These are phyloP conservation scores for Brachionus plicatilis DNA, from an alignment of 1,140 invertebrate genomes.

Conservation along the genomic window DNA sequence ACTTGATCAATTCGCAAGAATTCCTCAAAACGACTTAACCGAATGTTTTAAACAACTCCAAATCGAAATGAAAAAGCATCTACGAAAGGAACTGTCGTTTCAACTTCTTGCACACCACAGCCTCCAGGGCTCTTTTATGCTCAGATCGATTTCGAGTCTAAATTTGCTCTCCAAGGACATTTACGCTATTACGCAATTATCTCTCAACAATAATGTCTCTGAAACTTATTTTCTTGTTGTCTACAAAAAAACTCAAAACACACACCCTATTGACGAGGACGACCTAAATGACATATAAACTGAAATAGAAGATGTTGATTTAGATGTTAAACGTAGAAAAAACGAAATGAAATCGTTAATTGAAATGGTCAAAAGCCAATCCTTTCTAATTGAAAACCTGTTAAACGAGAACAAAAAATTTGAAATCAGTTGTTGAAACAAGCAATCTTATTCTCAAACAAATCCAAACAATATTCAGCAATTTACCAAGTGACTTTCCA, in stretches of 20 bases:
- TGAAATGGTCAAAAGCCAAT: not conserved
- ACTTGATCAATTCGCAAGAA: not conserved
- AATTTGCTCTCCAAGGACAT: not conserved
- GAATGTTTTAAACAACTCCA: no score
- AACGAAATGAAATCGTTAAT: not conserved
- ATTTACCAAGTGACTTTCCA: no score
- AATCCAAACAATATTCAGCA: no score
- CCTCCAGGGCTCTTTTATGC: no score
- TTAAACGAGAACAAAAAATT: not conserved
- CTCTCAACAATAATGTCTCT: not conserved
- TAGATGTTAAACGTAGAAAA: not conserved
- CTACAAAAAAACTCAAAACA: not conserved
- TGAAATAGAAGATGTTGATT: not conserved
- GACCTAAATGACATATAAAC: not conserved
- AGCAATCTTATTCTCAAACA: no score
- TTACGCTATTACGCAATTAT: not conserved
- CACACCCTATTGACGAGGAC: not conserved
- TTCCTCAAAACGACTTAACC: not conserved
- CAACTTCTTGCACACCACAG: no score
- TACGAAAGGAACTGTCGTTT: no score
- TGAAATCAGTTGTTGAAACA: not conserved
- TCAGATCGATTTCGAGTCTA: not conserved
- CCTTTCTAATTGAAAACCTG: not conserved
- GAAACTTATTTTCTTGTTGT: not conserved
- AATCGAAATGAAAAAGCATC: no score